Evolutionary conservation across 2,113 vertebrate genomes (phyloP), one percentile per base, ranked within the genome.

Genomic region (Cepphus grylle): DNA sequence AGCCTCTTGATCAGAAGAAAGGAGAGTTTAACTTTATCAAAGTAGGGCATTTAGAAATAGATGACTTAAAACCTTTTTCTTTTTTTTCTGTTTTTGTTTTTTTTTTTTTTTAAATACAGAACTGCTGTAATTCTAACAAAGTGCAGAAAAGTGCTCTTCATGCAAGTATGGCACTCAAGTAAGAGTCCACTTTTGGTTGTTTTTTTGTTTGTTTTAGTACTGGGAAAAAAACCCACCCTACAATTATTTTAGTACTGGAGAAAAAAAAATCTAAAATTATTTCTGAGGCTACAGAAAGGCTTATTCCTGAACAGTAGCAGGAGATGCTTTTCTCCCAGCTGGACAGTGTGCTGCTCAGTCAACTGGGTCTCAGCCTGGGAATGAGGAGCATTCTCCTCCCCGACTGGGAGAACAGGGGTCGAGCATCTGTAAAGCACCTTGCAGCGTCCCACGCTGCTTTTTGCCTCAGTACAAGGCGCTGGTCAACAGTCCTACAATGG

Each of bases 391-490:
- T 93, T 81, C 49, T 91, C 25, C 42, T 69, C 27, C 58, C 66
- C 1, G 4, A 34, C 11, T 12, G 76, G 45, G 50, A 50, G 29
- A 61, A 11, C 0, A 0, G 47, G 27, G 32, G 18, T 34, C 0
- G 6, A 34, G 45, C 30, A 34, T 69, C 65, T 87, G n/a, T 36
- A 61, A 45, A 70, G 45, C 5, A 3, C 42, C 55, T 93, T 81
- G 58, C 29, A 23, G 59, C 12, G 2, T 56, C 30, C 15, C 23
- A 22, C 2, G 2, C 62, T 79, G 67, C 12, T 50, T 49, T 69
- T n/a, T 86, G 73, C 49, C 49, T 32, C 0, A 0, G 47, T 18
- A 17, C 29, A 42, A 85, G 71, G 18, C 2, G 5, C 40, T 4
- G 8, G 32, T 73, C 65, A 69, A 1, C 16, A 9, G 79, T 59